A percentile compares a stretch with the other conserved stretches of the same genome.
Conservation (phyloP, 2,888 invertebrate species). For the Melinopterus prodromus region DNA sequence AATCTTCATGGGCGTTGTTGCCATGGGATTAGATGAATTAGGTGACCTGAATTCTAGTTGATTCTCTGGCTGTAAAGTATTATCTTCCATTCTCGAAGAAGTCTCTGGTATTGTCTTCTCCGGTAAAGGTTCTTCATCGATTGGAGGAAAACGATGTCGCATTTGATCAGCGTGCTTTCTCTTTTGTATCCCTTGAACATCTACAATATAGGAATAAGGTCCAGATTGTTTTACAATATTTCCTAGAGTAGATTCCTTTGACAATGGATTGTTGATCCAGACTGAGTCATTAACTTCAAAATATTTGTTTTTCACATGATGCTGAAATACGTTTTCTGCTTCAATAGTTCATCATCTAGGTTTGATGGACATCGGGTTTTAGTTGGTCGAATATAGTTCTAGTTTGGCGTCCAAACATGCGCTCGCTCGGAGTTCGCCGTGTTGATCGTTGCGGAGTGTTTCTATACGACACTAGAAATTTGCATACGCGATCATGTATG, state of each 20-base stretch:
- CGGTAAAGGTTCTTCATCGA: too few species aligned
- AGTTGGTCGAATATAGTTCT: conserved; percentile 16
- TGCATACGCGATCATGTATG: background rate
- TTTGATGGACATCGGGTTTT: conserved; percentile 15
- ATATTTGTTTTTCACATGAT: background rate
- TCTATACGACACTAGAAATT: conserved; percentile 13
- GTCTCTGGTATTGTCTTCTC: too few species aligned
- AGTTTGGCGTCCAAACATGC: conserved; percentile 6
- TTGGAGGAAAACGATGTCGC: background rate
- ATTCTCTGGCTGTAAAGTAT: too few species aligned
- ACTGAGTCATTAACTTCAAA: conserved; percentile 11
- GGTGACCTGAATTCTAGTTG: too few species aligned
- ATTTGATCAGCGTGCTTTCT: conserved; percentile 21
- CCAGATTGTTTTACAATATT: background rate
- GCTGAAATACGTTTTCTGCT: background rate
- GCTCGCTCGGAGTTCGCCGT: conserved; percentile 9
- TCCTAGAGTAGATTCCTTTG: conserved; percentile 7
- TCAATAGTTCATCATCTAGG: background rate
- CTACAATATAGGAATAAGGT: conserved; percentile 22
- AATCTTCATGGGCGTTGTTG: too few species aligned
- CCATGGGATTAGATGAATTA: too few species aligned
- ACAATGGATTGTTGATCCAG: conserved; percentile 11
- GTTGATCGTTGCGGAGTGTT: conserved; percentile 17
- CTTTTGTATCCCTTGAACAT: background rate
- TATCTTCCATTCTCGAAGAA: too few species aligned